phyloP scores from a whole-genome alignment of 1,140 invertebrate genomes.

The Pseudachorutes palmiensis region DNA sequence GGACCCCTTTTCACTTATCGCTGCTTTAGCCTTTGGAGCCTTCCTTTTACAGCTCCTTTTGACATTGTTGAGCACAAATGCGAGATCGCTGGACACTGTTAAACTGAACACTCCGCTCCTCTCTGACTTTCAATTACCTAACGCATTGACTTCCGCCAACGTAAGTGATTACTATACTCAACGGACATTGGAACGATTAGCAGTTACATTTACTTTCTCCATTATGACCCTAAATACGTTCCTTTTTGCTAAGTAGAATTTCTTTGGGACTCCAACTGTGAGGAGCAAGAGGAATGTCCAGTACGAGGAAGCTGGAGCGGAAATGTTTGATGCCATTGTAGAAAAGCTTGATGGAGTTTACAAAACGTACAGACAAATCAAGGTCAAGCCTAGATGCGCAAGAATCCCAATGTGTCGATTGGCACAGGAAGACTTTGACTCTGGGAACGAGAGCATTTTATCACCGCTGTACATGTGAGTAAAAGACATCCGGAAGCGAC shows the following conservation, averaged over 20 bases:
- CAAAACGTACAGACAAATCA: constrained; percentile 30
- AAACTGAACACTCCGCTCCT: constrained; percentile 34
- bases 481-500: too few relatives aligned
- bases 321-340: constrained; percentile 29
- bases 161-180: too few relatives aligned
- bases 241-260: constrained; percentile 34
- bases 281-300: constrained; percentile 20
- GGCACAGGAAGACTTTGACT: constrained; percentile 26
- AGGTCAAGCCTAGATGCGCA: constrained; percentile 28
- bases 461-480: constrained; percentile 36
- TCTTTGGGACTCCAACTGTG: constrained; percentile 36
- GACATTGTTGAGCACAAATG: constrained; percentile 33
- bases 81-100: constrained; percentile 35
- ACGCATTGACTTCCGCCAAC: constrained; percentile 26
- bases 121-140: constrained; percentile 37
- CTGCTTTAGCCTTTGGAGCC: constrained; percentile 37
- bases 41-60: constrained; percentile 37
- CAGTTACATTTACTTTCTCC: too few relatives aligned
- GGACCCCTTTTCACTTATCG: constrained; percentile 37
- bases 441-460: constrained; percentile 23
- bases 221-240: too few relatives aligned
- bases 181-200: not conserved
- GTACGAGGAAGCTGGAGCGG: constrained; percentile 9
- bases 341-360: constrained; percentile 34
- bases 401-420: constrained; percentile 34